Conservation (phyloP, 2,888 invertebrate species). For the Drosophila demipolita region DNA sequence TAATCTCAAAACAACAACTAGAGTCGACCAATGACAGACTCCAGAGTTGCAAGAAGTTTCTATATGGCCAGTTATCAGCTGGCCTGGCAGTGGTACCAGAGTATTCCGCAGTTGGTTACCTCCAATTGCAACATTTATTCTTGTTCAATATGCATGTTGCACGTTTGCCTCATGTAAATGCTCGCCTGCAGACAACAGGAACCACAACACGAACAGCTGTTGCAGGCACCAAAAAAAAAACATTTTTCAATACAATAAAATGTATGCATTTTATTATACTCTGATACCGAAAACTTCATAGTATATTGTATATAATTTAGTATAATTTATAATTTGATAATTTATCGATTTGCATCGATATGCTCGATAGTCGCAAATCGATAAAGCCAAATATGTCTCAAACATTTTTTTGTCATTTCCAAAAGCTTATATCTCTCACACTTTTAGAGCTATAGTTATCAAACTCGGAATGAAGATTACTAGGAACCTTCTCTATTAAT, state of each 20-base stretch:
- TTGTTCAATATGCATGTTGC: constrained; percentile 40
- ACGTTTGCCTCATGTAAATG: constrained; percentile 38
- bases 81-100: background rate
- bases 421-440: too few relatives aligned
- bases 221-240: constrained; percentile 19
- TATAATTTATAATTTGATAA: too few relatives aligned
- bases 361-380: too few relatives aligned
- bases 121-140: background rate
- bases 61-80: background rate
- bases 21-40: background rate
- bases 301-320: background rate
- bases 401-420: too few relatives aligned
- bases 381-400: too few relatives aligned
- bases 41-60: background rate
- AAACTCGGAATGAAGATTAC: background rate
- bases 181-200: constrained; percentile 19
- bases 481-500: background rate
- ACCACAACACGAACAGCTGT: constrained; percentile 36
- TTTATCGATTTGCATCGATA: too few relatives aligned
- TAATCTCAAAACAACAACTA: background rate
- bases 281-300: background rate
- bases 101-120: background rate
- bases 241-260: constrained; percentile 1
- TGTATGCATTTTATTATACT: background rate
- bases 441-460: background rate